Percentiles rank a stretch among this genome's conserved stretches.
These are phyloP conservation scores for Chionomys nivalis DNA, from an alignment of 2,113 vertebrate species.

Conservation along the genomic window DNA sequence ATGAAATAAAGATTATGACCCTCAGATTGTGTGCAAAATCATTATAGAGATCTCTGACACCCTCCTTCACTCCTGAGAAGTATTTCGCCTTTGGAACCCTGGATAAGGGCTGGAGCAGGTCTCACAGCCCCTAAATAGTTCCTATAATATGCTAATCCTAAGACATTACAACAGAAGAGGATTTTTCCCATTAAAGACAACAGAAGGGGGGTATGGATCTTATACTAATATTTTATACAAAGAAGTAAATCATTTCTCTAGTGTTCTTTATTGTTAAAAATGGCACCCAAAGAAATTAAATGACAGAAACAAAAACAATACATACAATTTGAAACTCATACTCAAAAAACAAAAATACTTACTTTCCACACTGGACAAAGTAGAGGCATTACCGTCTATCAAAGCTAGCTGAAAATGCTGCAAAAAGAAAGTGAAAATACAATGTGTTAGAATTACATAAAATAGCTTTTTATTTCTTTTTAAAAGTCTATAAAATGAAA, in stretches of 20 bases:
- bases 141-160: background rate
- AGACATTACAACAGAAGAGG: background rate
- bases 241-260: background rate
- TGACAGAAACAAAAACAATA: background rate
- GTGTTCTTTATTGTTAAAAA: background rate
- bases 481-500: background rate
- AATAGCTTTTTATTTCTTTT: background rate
- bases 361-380: constrained; percentile 99
- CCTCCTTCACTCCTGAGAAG: no score
- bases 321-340: background rate
- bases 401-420: constrained; percentile 99
- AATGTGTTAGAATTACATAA: constrained; percentile 13
- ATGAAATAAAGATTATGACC: no score
- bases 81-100: no score
- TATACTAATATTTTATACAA: background rate
- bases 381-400: constrained; percentile 97
- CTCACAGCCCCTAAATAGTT: no score
- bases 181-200: background rate
- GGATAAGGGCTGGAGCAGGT: no score
- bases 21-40: no score
- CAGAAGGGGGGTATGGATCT: background rate
- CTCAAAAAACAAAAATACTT: constrained; percentile 93
- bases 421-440: constrained; percentile 71
- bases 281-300: background rate
- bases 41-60: no score